These are phyloP conservation scores for Eristalinus sepulchralis DNA, from an alignment of 2,888 invertebrate genomes.

Conservation along the genomic window DNA sequence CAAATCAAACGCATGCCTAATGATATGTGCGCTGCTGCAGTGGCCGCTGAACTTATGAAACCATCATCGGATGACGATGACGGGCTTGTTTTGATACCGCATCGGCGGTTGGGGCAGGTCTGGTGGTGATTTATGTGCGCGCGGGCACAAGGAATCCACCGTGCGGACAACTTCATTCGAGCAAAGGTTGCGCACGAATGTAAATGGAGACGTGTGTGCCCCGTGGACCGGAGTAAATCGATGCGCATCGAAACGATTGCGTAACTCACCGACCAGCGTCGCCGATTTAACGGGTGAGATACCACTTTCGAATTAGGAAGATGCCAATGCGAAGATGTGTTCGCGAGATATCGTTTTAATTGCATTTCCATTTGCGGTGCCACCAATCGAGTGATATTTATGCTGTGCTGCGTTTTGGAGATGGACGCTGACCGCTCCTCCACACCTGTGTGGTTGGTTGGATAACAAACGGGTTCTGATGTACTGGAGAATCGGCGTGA, in stretches of 20 bases:
- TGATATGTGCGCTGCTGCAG: conserved; percentile 14
- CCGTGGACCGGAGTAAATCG: neutral
- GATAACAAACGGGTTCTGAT: neutral
- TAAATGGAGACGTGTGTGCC: conserved; percentile 28
- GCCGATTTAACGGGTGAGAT: conserved; percentile 56
- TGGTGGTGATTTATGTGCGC: conserved; percentile 61
- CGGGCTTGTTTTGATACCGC: conserved; percentile 45
- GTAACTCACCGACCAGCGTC: conserved; percentile 28
- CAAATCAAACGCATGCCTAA: conserved; percentile 50
- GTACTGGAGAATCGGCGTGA: neutral
- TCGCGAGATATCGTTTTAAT: conserved; percentile 63
- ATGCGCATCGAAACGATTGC: conserved; percentile 48
- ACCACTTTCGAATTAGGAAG: conserved; percentile 69
- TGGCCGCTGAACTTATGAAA: conserved; percentile 58
- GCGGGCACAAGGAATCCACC: conserved; percentile 19
- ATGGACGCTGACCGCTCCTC: conserved; percentile 2
- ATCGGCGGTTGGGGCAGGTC: conserved; percentile 57
- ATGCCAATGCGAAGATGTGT: conserved; percentile 64
- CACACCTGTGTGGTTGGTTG: neutral
- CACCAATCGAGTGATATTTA: conserved; percentile 57
- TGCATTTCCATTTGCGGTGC: conserved; percentile 64
- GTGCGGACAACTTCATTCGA: conserved; percentile 44
- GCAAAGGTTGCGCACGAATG: conserved; percentile 44
- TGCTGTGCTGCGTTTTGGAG: conserved; percentile 45
- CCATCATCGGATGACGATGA: conserved; percentile 28